Conservation (phyloP, 2,888 invertebrate genomes). For the Miltochrista miniata region DNA sequence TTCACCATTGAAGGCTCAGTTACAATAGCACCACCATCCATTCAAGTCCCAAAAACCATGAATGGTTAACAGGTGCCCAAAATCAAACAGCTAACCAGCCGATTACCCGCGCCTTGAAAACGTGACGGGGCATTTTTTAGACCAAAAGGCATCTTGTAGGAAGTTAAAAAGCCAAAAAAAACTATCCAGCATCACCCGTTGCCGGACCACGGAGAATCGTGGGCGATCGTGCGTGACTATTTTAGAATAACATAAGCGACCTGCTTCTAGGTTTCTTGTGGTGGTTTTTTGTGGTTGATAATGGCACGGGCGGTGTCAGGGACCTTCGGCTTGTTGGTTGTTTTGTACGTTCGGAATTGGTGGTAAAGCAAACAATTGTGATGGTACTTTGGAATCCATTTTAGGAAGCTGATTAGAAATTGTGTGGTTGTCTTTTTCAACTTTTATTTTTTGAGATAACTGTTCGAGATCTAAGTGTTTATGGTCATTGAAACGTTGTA, state of each 20-base stretch:
- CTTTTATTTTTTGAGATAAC: background rate
- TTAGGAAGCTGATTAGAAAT: slow-evolving; percentile 1
- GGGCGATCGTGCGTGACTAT: slow-evolving; percentile 42
- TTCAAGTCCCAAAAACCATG: slow-evolving; percentile 20
- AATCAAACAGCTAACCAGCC: slow-evolving; percentile 54
- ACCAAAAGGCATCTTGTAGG: slow-evolving; percentile 39
- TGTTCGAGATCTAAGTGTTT: no score
- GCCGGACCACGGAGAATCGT: slow-evolving; percentile 58
- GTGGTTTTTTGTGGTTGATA: slow-evolving; percentile 42
- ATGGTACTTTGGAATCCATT: background rate
- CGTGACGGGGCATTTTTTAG: slow-evolving; percentile 48
- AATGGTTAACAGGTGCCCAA: slow-evolving; percentile 45
- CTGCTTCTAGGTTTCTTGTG: slow-evolving; percentile 58
- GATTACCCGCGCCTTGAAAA: slow-evolving; percentile 63
- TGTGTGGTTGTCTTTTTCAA: background rate
- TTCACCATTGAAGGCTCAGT: background rate
- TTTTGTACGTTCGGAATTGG: slow-evolving; percentile 6
- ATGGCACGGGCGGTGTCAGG: slow-evolving; percentile 48
- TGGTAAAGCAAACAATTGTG: slow-evolving; percentile 14
- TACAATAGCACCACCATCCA: slow-evolving; percentile 15
- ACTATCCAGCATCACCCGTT: slow-evolving; percentile 32
- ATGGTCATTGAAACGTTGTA: no score
- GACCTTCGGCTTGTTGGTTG: slow-evolving; percentile 19
- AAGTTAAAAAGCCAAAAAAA: slow-evolving; percentile 33
- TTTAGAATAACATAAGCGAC: slow-evolving; percentile 55